Percentiles rank a stretch among this genome's conserved stretches.
Evolutionary conservation across 2,797 vertebrate species (phyloP).

Genomic region (Decapterus maruadsi): DNA sequence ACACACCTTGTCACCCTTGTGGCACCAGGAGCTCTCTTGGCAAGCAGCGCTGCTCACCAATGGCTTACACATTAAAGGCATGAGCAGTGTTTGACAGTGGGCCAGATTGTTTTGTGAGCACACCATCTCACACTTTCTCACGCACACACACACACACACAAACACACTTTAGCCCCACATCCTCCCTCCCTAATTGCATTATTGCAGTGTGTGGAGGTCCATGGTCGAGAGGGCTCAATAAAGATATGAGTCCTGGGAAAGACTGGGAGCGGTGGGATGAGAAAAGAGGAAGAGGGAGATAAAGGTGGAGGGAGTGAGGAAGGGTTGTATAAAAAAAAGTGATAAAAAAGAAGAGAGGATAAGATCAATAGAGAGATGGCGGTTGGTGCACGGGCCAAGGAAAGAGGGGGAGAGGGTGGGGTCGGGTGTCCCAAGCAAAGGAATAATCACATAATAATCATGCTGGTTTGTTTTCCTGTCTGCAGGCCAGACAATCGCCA

Average conservation of each 20-base stretch:
- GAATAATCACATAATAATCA: conserved; percentile 6
- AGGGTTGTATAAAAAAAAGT: conserved; percentile 47
- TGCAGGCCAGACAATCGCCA: conserved; percentile 29
- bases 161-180: conserved; percentile 91
- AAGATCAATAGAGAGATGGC: conserved; percentile 41
- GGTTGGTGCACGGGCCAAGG: conserved; percentile 17
- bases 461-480: conserved; percentile 48
- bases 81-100: conserved; percentile 83
- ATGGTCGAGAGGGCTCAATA: conserved; percentile 91
- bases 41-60: conserved; percentile 62
- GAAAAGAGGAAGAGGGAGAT: conserved; percentile 77
- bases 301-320: conserved; percentile 41
- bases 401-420: neutral
- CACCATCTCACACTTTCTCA: conserved; percentile 90
- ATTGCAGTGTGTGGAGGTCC: conserved; percentile 89
- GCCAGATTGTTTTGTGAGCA: conserved; percentile 87
- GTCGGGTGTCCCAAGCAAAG: conserved; percentile 16
- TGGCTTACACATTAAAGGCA: conserved; percentile 86
- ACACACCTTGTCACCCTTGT: conserved; percentile 46
- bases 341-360: conserved; percentile 50
- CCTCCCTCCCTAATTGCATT: conserved; percentile 88
- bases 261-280: conserved; percentile 70
- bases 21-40: conserved; percentile 52
- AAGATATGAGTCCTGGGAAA: conserved; percentile 90
- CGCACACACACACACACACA: conserved; percentile 77